Evolutionary conservation across 1,140 invertebrate genomes (phyloP).

Genomic region (Rhyacophila brunnea): DNA sequence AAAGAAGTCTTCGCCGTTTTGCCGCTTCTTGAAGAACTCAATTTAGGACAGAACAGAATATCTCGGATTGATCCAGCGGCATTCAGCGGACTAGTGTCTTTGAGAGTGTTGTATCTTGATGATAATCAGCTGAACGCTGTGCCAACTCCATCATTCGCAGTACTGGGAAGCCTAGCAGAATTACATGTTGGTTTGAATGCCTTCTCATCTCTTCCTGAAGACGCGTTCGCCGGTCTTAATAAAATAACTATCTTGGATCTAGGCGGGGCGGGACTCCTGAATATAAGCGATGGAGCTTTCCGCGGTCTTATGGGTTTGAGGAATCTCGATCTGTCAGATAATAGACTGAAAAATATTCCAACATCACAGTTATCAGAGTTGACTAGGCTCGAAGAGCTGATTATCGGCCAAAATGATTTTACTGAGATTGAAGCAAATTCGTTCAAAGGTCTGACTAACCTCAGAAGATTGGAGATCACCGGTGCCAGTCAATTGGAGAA

Average conservation of each 20-base stretch:
- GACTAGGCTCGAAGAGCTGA: constrained; percentile 72
- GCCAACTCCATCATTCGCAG: constrained; percentile 69
- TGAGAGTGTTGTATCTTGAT: constrained; percentile 78
- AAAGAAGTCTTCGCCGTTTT: constrained; percentile 73
- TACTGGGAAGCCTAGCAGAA: constrained; percentile 74
- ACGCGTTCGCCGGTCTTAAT: constrained; percentile 72
- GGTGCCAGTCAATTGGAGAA: constrained; percentile 69
- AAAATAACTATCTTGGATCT: constrained; percentile 75
- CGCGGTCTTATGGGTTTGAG: constrained; percentile 70
- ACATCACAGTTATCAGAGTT: constrained; percentile 71
- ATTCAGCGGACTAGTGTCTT: constrained; percentile 71
- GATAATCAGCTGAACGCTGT: constrained; percentile 79
- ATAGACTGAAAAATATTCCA: constrained; percentile 71
- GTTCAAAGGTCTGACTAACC: constrained; percentile 73
- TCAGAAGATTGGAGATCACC: constrained; percentile 73
- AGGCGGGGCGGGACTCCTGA: constrained; percentile 72
- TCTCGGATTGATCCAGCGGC: constrained; percentile 74
- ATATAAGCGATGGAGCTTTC: constrained; percentile 74
- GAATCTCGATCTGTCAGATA: constrained; percentile 75
- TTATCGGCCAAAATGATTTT: constrained; percentile 81
- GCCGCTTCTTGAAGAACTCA: constrained; percentile 76
- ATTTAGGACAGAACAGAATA: constrained; percentile 85
- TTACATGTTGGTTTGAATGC: constrained; percentile 81
- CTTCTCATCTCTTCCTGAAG: constrained; percentile 70
- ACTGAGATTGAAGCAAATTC: constrained; percentile 64